Base-by-base conservation (phyloP, 2,797 vertebrate genomes). In the Sebastes variabilis region DNA sequence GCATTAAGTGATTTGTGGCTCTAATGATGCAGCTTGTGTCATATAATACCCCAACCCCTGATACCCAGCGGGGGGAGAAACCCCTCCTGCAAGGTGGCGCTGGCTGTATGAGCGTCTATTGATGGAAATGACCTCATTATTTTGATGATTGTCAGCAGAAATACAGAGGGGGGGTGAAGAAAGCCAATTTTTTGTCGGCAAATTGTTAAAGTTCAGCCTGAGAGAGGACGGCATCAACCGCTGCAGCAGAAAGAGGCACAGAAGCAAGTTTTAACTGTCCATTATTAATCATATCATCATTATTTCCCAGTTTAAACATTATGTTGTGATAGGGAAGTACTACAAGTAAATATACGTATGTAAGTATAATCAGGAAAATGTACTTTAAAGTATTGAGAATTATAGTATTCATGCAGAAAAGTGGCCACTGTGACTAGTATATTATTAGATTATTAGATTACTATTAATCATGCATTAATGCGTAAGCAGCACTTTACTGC, bases 1-100 rank as follows among this genome's bases (percentile, higher is more conserved):
- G 46, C 68, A 79, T 80, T 80, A 84, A 83, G 58, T 73, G 66
- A 80, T 86, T 80, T 79, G 72, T 80, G 75, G 54, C 27, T 79
- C 64, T 74, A 65, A 52, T 77, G 59, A 82, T 69, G 80, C 70
- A 22, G 18, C 14, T 6, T 56, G 62, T 42, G 76, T 72, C 54
- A 64, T 72, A 71, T 80, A 24, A 69, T 61, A n/a, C 32, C 62
- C 8, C 0, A 38, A 0, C 54, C 36, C 59, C 34, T 73, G 70
- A 70, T 36, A 34, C 49, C 32, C 20, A 3, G 62, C 20, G 55
- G 25, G 27, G 55, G 22, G 56, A 66, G 42, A 2, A 36, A 30
- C 58, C 67, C 74, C 59, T 69, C 49, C 38, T 25, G 12, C 12
- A 6, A 14, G 22, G 38, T 11, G 30, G 29, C 49, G 13, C 46